phyloP scores from a whole-genome alignment of 1,140 invertebrate species.

The Drosophila kepulauana region DNA sequence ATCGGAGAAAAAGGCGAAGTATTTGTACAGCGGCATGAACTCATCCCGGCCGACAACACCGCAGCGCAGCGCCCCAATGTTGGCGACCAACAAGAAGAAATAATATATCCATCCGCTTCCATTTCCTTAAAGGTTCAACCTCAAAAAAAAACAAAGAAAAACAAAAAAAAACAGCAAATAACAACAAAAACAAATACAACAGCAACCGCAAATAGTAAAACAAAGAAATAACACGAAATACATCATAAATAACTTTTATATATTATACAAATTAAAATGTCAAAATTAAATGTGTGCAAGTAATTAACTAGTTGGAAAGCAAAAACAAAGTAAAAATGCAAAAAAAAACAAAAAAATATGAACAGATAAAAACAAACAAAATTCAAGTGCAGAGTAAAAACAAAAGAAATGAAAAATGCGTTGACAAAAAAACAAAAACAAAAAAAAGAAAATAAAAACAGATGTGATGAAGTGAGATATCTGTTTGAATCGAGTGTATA shows the following conservation, averaged over 20 bases:
- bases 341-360: slow-evolving; percentile 18
- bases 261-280: slow-evolving; percentile 58
- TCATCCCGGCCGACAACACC: slow-evolving; percentile 94
- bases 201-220: slow-evolving; percentile 24
- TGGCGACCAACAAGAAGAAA: slow-evolving; percentile 91
- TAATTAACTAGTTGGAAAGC: slow-evolving; percentile 40
- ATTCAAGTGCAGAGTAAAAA: slow-evolving; percentile 11
- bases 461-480: slow-evolving; percentile 14
- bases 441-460: background rate
- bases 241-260: slow-evolving; percentile 70
- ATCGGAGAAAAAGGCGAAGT: slow-evolving; percentile 99
- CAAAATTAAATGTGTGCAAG: slow-evolving; percentile 42
- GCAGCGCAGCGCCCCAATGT: slow-evolving; percentile 90
- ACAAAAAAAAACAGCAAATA: slow-evolving; percentile 19
- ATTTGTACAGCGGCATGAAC: slow-evolving; percentile 96
- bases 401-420: background rate
- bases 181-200: slow-evolving; percentile 32
- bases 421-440: background rate
- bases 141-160: slow-evolving; percentile 29
- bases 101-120: slow-evolving; percentile 86
- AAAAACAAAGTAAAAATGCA: slow-evolving; percentile 2
- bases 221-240: slow-evolving; percentile 35
- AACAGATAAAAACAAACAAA: slow-evolving; percentile 7
- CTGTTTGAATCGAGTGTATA: slow-evolving; percentile 32
- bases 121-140: slow-evolving; percentile 85